phyloP scores from a whole-genome alignment of 2,797 vertebrate genomes.

The Ficedula albicollis region DNA sequence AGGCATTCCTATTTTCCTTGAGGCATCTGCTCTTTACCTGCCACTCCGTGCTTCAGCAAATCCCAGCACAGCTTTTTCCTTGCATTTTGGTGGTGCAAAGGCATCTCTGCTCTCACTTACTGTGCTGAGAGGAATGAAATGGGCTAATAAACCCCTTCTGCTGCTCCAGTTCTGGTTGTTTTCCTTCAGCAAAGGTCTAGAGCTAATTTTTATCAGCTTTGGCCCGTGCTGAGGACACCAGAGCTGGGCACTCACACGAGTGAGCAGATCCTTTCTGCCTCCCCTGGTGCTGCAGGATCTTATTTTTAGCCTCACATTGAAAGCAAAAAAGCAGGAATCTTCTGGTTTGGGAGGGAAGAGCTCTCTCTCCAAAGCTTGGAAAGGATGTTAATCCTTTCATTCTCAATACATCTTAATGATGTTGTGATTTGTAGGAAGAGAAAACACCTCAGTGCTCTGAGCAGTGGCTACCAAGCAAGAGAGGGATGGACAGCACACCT shows the following conservation, averaged over 20 bases:
- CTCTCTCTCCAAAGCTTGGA: background rate
- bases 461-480: accelerated
- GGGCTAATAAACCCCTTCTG: background rate
- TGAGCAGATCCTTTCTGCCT: background rate
- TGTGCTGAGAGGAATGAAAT: background rate
- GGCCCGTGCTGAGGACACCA: accelerated
- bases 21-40: background rate
- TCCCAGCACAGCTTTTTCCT: background rate
- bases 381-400: background rate
- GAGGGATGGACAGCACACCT: background rate
- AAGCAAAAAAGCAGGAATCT: constrained; percentile 22
- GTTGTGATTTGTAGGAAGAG: background rate
- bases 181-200: background rate
- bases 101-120: background rate
- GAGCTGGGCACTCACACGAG: accelerated
- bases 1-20: background rate
- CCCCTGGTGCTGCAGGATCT: background rate
- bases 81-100: background rate
- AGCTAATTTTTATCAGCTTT: background rate
- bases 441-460: background rate
- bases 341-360: background rate
- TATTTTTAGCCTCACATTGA: background rate
- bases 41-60: background rate
- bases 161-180: background rate
- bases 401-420: background rate